Conservation (phyloP, 2,797 vertebrate genomes). For the Rhinophrynus dorsalis region DNA sequence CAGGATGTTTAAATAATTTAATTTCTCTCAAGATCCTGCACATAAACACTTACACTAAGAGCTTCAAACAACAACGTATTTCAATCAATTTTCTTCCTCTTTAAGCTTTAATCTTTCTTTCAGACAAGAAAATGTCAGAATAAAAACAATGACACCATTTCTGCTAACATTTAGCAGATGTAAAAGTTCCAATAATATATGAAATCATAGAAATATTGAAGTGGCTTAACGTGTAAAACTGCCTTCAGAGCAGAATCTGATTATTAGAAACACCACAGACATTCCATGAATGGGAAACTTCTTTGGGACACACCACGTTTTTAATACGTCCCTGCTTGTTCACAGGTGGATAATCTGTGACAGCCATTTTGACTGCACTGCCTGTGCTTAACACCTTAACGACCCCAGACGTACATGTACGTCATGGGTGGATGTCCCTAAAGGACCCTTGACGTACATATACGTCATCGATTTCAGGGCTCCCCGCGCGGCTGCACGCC, state of each 20-base stretch:
- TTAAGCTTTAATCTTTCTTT: not conserved
- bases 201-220: not conserved
- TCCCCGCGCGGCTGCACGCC: too few relatives aligned
- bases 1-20: too few relatives aligned
- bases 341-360: too few relatives aligned
- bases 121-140: not conserved
- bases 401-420: too few relatives aligned
- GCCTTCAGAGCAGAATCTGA: not conserved
- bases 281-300: not conserved
- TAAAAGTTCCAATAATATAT: not conserved
- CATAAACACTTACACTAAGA: not conserved
- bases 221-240: not conserved
- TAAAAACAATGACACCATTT: not conserved
- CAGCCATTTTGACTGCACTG: too few relatives aligned
- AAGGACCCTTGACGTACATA: too few relatives aligned
- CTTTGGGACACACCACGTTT: too few relatives aligned
- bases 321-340: too few relatives aligned
- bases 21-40: not conserved
- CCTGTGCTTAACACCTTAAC: too few relatives aligned
- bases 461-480: too few relatives aligned
- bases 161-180: constrained; percentile 1
- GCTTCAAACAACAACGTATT: not conserved
- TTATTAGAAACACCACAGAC: not conserved
- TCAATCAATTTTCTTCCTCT: not conserved
- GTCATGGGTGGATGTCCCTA: too few relatives aligned